Percentiles rank a stretch among this genome's conserved stretches.
phyloP scores from a whole-genome alignment of 1,140 invertebrate species.

The Conus betulinus region DNA sequence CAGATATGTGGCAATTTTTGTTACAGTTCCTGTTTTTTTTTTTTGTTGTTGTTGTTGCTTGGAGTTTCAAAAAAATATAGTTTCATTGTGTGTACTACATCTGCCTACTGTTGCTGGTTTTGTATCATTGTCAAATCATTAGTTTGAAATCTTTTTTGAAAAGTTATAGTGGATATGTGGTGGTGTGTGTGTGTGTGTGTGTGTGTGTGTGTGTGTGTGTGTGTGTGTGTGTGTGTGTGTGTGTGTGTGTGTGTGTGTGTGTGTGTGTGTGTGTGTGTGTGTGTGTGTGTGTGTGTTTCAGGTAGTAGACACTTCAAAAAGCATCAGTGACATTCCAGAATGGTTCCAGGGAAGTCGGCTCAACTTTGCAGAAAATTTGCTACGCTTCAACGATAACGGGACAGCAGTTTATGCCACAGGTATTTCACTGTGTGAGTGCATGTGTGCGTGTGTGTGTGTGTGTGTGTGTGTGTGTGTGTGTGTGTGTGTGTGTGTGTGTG shows the following conservation, averaged over 20 bases:
- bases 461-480: not conserved
- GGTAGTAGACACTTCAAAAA: slow-evolving; percentile 73
- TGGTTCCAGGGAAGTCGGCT: slow-evolving; percentile 76
- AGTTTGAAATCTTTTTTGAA: too few species aligned
- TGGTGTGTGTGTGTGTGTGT: too few species aligned
- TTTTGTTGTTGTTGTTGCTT: too few species aligned
- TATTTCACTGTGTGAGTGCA: slow-evolving; percentile 46
- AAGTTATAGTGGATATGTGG: too few species aligned
- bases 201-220: not conserved
- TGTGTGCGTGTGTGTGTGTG: not conserved
- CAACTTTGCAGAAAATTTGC: slow-evolving; percentile 78
- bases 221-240: not conserved
- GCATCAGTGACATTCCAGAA: slow-evolving; percentile 75
- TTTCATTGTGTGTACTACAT: too few species aligned
- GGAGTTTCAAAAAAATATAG: too few species aligned
- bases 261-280: not conserved
- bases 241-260: not conserved
- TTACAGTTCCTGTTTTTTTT: too few species aligned
- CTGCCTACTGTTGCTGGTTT: too few species aligned
- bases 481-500: too few species aligned
- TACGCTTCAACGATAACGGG: slow-evolving; percentile 72
- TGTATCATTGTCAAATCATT: too few species aligned
- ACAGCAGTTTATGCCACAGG: slow-evolving; percentile 76
- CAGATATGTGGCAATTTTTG: too few species aligned
- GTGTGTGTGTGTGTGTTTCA: slow-evolving; percentile 47